Conservation (phyloP, 2,888 invertebrate species). For the Hydrotaea cyrtoneurina region DNA sequence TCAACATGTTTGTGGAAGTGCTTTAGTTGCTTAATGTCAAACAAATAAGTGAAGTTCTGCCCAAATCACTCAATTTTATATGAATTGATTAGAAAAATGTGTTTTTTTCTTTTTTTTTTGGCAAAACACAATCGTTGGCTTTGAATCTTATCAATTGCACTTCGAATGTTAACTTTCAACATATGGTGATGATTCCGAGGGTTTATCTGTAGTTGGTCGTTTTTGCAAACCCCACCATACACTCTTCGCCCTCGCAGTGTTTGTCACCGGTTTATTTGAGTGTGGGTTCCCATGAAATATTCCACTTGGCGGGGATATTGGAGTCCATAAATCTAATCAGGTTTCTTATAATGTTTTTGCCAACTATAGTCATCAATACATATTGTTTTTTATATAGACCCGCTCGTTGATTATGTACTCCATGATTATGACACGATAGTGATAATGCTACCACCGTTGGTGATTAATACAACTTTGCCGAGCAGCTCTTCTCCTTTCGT, state of each 20-base stretch:
- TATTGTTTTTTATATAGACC: not conserved
- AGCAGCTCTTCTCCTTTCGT: not conserved
- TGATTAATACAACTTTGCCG: not conserved
- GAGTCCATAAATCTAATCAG: not conserved
- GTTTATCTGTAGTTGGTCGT: conserved; percentile 8
- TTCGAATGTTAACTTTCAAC: not conserved
- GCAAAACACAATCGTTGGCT: conserved; percentile 8
- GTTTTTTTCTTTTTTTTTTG: conserved; percentile 3
- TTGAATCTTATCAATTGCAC: conserved; percentile 34
- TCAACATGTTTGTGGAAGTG: conserved; percentile 72
- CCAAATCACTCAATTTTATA: conserved; percentile 22
- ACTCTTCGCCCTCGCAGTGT: not conserved
- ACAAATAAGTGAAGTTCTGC: not conserved
- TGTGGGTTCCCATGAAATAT: not conserved
- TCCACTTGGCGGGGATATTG: not conserved
- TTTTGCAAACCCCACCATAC: not conserved
- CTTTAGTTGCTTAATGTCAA: conserved; percentile 39
- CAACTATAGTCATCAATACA: not conserved
- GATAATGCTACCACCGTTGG: not conserved
- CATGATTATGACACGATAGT: not conserved
- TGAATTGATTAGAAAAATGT: conserved; percentile 1
- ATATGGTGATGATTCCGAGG: not conserved
- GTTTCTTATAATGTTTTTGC: not conserved
- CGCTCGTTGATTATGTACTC: not conserved
- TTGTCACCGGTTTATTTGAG: not conserved